phyloP scores from a whole-genome alignment of 2,888 invertebrate genomes.

The Meteorus cinctellus region DNA sequence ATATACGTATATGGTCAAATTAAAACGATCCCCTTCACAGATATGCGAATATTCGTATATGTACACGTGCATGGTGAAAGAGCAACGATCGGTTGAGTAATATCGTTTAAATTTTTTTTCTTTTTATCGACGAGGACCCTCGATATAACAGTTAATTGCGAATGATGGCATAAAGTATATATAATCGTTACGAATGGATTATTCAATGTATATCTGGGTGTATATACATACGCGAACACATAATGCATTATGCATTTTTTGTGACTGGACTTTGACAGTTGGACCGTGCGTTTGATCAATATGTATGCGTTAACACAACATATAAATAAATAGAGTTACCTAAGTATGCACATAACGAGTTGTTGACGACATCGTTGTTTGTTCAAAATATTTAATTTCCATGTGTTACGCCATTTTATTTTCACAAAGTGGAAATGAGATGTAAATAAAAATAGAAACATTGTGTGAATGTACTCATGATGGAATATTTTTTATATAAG shows the following conservation, averaged over 20 bases:
- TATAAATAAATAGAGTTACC: slow-evolving; percentile 24
- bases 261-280: slow-evolving; percentile 40
- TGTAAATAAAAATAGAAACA: too few species aligned
- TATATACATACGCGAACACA: slow-evolving; percentile 6
- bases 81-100: slow-evolving; percentile 28
- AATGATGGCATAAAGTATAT: slow-evolving; percentile 7
- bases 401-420: too few species aligned
- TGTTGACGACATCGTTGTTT: too few species aligned
- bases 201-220: not conserved
- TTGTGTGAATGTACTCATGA: too few species aligned
- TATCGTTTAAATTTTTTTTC: slow-evolving; percentile 22
- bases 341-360: slow-evolving; percentile 10
- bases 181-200: slow-evolving; percentile 1
- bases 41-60: slow-evolving; percentile 15
- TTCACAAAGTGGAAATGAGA: too few species aligned
- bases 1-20: slow-evolving; percentile 27
- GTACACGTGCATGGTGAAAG: slow-evolving; percentile 4
- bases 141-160: slow-evolving; percentile 9
- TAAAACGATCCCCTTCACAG: slow-evolving; percentile 42
- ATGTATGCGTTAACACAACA: slow-evolving; percentile 4
- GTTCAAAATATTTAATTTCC: too few species aligned
- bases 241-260: slow-evolving; percentile 23
- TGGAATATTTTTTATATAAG: too few species aligned
- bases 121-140: not conserved
- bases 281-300: slow-evolving; percentile 20